A percentile compares a stretch with the other conserved stretches of the same genome.
Evolutionary conservation across 2,888 invertebrate species (phyloP).

Genomic region (Epinotia demarniana): DNA sequence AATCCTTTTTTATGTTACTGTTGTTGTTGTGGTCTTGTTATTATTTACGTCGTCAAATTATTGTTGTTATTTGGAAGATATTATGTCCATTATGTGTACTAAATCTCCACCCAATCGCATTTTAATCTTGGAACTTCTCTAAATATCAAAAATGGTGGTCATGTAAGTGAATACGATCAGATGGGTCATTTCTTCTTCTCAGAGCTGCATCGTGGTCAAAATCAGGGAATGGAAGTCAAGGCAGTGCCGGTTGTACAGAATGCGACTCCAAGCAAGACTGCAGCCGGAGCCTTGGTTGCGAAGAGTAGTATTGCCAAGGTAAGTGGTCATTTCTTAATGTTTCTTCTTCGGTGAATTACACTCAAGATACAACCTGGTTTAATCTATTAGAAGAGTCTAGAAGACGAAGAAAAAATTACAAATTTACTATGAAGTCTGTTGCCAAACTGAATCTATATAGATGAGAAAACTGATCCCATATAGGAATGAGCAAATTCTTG

Average conservation of each 20-base stretch:
- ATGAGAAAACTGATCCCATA: no score
- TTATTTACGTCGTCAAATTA: slow-evolving; percentile 27
- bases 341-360: not conserved
- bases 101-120: not conserved
- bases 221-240: slow-evolving; percentile 48
- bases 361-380: no score
- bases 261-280: slow-evolving; percentile 17
- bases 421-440: no score
- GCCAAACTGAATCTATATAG: no score
- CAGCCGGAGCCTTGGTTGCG: slow-evolving; percentile 30
- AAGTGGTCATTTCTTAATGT: slow-evolving; percentile 41
- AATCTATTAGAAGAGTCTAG: no score
- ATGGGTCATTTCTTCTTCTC: slow-evolving; percentile 44
- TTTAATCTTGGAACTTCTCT: not conserved
- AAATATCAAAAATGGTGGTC: no score
- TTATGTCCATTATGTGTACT: not conserved
- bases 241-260: slow-evolving; percentile 26
- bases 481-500: no score
- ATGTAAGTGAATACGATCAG: not conserved
- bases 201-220: slow-evolving; percentile 40
- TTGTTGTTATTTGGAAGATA: not conserved
- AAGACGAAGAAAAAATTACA: no score
- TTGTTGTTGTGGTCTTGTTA: slow-evolving; percentile 14
- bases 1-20: not conserved
- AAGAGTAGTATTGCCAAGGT: slow-evolving; percentile 56